Evolutionary conservation across 2,888 invertebrate genomes (phyloP).

Genomic region (Pecten maximus): DNA sequence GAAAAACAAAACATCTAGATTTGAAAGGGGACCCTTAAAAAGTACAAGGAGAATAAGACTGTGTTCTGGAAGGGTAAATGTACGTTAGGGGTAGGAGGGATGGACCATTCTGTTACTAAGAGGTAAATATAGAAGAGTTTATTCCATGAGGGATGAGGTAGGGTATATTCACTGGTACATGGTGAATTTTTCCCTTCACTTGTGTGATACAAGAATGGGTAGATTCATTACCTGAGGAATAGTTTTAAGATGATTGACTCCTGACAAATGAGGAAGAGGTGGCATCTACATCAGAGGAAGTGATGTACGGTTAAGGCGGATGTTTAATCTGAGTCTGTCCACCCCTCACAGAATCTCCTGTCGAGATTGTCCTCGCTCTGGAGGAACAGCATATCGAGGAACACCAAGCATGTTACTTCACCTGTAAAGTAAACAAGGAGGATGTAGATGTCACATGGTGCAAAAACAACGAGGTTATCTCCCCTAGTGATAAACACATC

Average conservation of each 20-base stretch:
- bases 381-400: conserved; percentile 75
- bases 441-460: conserved; percentile 79
- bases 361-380: conserved; percentile 76
- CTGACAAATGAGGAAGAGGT: not conserved
- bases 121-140: too few species aligned
- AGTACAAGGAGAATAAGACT: not conserved
- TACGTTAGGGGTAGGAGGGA: not conserved
- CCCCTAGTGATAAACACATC: conserved; percentile 75
- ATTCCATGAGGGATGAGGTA: too few species aligned
- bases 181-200: too few species aligned
- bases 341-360: conserved; percentile 72
- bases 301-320: not conserved
- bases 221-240: too few species aligned
- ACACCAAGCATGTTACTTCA: conserved; percentile 76
- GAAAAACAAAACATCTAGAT: too few species aligned
- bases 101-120: not conserved
- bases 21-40: too few species aligned
- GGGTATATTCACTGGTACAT: too few species aligned
- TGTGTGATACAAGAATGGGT: too few species aligned
- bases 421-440: conserved; percentile 78
- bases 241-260: too few species aligned
- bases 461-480: conserved; percentile 76
- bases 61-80: too few species aligned
- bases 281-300: not conserved
- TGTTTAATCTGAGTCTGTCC: conserved; percentile 15